Conservation (phyloP, 2,888 invertebrate species). For the Allophyes oxyacanthae region DNA sequence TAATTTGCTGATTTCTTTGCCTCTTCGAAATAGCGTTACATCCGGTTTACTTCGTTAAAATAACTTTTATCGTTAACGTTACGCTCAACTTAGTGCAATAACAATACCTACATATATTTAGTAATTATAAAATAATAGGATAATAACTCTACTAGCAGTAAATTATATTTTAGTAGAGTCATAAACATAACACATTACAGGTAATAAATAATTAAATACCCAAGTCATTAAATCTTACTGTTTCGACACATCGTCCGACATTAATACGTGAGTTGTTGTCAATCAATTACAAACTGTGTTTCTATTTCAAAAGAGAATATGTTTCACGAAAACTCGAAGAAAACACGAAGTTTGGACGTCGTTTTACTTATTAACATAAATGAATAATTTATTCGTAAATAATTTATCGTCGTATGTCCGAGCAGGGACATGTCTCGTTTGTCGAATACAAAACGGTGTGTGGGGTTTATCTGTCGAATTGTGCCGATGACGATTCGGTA, state of each 20-base stretch:
- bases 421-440: constrained; percentile 38
- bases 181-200: constrained; percentile 24
- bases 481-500: constrained; percentile 52
- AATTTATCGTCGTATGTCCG: constrained; percentile 45
- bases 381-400: constrained; percentile 64
- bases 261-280: constrained; percentile 4
- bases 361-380: constrained; percentile 67
- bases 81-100: no score
- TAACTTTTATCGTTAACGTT: no score
- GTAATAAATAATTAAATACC: constrained; percentile 16
- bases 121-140: constrained; percentile 29
- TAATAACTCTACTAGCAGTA: constrained; percentile 28
- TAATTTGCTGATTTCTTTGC: no score
- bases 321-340: constrained; percentile 33
- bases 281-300: constrained; percentile 4
- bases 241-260: constrained; percentile 11
- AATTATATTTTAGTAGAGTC: constrained; percentile 26
- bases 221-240: constrained; percentile 31
- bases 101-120: neutral
- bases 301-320: constrained; percentile 14
- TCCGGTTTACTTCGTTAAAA: no score
- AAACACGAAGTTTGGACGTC: constrained; percentile 60
- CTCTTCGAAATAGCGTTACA: no score
- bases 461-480: constrained; percentile 37
- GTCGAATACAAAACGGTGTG: constrained; percentile 32